These are phyloP conservation scores for Muschampia plurimacula DNA, from an alignment of 2,888 invertebrate genomes.

Conservation along the genomic window DNA sequence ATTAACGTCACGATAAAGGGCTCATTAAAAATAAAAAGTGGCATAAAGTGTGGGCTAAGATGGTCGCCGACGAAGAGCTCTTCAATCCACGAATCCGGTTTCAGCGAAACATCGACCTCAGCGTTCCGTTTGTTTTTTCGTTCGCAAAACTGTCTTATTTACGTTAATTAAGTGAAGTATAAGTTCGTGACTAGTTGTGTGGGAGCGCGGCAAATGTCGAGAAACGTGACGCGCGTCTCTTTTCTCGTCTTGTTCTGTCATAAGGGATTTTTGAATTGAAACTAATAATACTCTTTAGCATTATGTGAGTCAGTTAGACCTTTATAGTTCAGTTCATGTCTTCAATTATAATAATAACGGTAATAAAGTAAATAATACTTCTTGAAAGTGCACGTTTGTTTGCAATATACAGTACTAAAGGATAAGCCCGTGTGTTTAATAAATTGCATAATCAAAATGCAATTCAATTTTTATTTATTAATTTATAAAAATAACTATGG, in stretches of 20 bases:
- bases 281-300: conserved; percentile 33
- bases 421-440: not conserved
- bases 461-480: not conserved
- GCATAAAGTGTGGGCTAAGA: conserved; percentile 71
- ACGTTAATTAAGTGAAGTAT: conserved; percentile 85
- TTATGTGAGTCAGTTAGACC: not conserved
- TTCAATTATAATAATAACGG: conserved; percentile 12
- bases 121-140: conserved; percentile 69
- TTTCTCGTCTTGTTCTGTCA: conserved; percentile 55
- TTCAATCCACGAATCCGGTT: conserved; percentile 73
- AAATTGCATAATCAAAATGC: not conserved
- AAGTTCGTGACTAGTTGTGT: conserved; percentile 83
- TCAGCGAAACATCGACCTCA: conserved; percentile 66
- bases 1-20: conserved; percentile 54
- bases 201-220: conserved; percentile 60
- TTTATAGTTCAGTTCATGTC: conserved; percentile 9
- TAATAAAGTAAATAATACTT: not conserved
- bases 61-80: conserved; percentile 51
- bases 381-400: not conserved
- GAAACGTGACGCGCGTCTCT: conserved; percentile 65
- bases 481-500: too few species aligned
- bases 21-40: conserved; percentile 77
- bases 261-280: conserved; percentile 35
- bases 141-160: conserved; percentile 83
- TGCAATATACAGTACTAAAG: not conserved